Conservation (phyloP, 2,113 vertebrate species). For the Zapus hudsonius region DNA sequence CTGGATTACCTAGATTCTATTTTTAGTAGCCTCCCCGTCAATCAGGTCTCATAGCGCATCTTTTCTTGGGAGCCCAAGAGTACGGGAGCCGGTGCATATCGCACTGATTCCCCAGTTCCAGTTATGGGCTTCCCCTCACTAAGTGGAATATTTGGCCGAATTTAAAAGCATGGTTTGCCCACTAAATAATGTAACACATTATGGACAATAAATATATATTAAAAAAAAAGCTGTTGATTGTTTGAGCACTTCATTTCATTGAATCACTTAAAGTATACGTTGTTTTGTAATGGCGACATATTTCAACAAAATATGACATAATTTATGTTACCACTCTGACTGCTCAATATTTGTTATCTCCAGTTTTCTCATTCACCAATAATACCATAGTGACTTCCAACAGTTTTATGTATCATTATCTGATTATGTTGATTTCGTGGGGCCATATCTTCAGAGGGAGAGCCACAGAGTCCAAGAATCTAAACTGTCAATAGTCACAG, state of each 20-base stretch:
- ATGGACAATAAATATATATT: too few relatives aligned
- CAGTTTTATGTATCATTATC: slow-evolving; percentile 21
- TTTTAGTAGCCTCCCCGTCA: too few relatives aligned
- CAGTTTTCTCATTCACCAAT: neutral
- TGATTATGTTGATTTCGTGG: neutral
- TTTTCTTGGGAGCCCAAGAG: too few relatives aligned
- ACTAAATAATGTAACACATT: too few relatives aligned
- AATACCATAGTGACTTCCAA: neutral
- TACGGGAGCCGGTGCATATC: too few relatives aligned
- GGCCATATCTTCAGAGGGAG: neutral
- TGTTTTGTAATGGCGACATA: neutral
- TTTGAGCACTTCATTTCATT: slow-evolving; percentile 40
- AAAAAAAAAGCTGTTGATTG: too few relatives aligned
- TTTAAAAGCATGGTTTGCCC: too few relatives aligned
- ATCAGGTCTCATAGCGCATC: too few relatives aligned
- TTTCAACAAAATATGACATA: neutral
- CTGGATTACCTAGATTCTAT: too few relatives aligned
- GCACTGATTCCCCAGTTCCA: too few relatives aligned
- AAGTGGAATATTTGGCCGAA: too few relatives aligned
- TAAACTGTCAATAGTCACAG: neutral
- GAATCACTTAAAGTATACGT: neutral
- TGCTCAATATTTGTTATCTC: neutral
- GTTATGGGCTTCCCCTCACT: too few relatives aligned
- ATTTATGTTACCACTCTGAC: slow-evolving; percentile 14
- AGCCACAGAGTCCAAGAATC: neutral